Evolutionary conservation across 2,888 invertebrate genomes (phyloP).

Genomic region (Heliconius erato): DNA sequence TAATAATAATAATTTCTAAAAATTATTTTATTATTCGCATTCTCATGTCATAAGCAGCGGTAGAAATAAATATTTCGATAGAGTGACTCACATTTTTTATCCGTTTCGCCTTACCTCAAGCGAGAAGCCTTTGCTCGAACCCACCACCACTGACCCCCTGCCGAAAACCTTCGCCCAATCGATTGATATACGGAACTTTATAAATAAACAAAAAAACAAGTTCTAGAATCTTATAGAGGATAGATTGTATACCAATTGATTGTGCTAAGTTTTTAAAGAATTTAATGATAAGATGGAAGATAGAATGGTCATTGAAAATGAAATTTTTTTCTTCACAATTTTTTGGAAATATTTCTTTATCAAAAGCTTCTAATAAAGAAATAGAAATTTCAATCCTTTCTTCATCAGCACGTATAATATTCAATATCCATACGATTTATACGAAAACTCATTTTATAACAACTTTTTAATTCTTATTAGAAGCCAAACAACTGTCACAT

Average conservation of each 20-base stretch:
- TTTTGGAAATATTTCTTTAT: background rate
- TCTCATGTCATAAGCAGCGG: conserved; percentile 75
- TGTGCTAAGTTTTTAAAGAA: conserved; percentile 28
- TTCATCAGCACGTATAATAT: background rate
- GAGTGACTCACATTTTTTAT: conserved; percentile 80
- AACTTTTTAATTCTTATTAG: background rate
- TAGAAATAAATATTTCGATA: conserved; percentile 71
- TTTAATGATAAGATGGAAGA: background rate
- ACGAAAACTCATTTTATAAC: background rate
- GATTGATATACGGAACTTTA: conserved; percentile 31
- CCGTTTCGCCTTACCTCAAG: conserved; percentile 48
- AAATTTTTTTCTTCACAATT: background rate
- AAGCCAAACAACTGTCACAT: background rate
- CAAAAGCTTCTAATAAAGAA: conserved; percentile 5
- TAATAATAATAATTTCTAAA: conserved; percentile 69
- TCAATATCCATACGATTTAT: background rate
- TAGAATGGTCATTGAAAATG: background rate
- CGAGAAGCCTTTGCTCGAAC: conserved; percentile 34
- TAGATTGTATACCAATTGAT: conserved; percentile 38
- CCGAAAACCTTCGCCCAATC: conserved; percentile 30
- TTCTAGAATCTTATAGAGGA: conserved; percentile 44
- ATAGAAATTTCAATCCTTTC: background rate
- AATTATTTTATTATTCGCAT: conserved; percentile 70
- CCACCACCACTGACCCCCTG: conserved; percentile 31
- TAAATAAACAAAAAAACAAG: conserved; percentile 40